phyloP scores from a whole-genome alignment of 2,797 vertebrate species.

The Neopelma chrysocephalum region DNA sequence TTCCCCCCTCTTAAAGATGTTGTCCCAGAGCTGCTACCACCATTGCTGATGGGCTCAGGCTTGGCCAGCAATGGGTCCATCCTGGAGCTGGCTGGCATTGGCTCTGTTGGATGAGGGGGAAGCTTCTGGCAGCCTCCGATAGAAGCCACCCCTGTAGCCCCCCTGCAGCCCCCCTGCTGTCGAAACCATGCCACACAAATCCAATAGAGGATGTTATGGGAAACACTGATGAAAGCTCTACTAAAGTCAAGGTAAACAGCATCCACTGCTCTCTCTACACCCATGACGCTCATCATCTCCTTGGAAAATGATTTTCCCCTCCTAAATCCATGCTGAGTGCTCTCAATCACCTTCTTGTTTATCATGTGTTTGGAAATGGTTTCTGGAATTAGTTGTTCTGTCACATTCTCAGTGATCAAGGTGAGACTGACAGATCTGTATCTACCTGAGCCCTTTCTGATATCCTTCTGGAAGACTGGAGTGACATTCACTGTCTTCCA shows the following conservation, averaged over 20 bases:
- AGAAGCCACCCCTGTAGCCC: neutral
- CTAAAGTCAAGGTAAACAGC: neutral
- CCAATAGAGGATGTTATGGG: neutral
- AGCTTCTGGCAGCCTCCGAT: neutral
- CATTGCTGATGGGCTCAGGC: accelerated
- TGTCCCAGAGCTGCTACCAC: neutral
- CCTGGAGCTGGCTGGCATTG: neutral
- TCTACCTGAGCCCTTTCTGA: neutral
- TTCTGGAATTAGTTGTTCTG: neutral
- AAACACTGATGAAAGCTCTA: neutral
- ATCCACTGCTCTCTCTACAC: neutral
- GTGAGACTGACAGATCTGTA: neutral
- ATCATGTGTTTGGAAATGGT: neutral
- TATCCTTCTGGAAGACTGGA: neutral
- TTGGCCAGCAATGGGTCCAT: neutral
- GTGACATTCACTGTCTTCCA: neutral
- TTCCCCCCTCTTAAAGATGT: neutral
- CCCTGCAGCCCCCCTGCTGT: accelerated
- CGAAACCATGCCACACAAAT: neutral
- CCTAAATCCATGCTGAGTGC: neutral
- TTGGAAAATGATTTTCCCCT: neutral
- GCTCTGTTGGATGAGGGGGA: neutral
- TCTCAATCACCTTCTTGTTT: neutral
- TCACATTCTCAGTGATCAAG: neutral
- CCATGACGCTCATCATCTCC: neutral